Conservation (phyloP, 2,797 vertebrate species). For the Falco novaeseelandiae region DNA sequence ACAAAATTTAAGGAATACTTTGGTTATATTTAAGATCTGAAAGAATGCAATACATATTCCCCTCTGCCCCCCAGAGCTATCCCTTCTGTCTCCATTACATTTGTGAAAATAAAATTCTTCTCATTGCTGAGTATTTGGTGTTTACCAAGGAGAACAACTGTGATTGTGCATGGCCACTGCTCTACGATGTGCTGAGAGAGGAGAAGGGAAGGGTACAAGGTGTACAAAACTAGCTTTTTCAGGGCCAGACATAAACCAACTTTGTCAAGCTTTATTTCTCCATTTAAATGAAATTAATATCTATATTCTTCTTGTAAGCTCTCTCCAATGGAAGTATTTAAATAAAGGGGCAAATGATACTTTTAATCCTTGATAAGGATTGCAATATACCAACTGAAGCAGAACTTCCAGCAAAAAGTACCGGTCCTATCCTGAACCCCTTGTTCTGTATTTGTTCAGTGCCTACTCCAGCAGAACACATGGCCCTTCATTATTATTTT, state of each 20-base stretch:
- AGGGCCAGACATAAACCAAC: background rate
- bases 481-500: background rate
- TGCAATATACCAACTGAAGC: background rate
- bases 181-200: accelerated
- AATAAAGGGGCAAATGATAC: background rate
- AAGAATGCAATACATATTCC: background rate
- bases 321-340: background rate
- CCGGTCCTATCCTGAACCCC: background rate
- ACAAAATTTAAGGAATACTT: background rate
- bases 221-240: background rate
- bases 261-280: background rate
- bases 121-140: background rate
- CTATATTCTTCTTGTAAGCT: background rate
- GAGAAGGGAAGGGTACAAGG: background rate
- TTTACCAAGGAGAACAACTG: background rate
- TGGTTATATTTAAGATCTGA: background rate
- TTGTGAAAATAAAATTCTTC: background rate
- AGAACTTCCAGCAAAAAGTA: background rate
- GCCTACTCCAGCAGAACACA: background rate
- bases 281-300: background rate
- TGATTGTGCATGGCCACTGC: background rate
- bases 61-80: background rate
- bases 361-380: background rate
- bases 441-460: background rate
- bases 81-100: background rate